Conservation (phyloP, 2,113 vertebrate species). For the Ceyx melanurus region DNA sequence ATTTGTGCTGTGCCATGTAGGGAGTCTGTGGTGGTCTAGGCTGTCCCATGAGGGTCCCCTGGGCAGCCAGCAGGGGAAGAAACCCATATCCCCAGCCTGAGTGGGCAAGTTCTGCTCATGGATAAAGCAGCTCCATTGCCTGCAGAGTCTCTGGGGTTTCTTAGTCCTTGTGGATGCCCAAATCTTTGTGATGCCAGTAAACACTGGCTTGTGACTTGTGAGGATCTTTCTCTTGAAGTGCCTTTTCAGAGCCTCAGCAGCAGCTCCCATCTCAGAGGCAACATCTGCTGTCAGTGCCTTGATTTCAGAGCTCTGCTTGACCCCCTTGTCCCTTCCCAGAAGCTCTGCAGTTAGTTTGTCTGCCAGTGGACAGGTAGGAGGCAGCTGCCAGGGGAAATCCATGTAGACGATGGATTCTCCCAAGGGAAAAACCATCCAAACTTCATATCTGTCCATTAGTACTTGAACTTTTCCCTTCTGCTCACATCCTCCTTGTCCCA, state of each 20-base stretch:
- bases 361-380: background rate
- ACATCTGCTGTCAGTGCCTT: background rate
- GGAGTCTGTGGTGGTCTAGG: background rate
- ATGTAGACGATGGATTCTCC: background rate
- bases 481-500: background rate
- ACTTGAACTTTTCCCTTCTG: background rate
- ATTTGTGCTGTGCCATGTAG: background rate
- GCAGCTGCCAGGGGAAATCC: background rate
- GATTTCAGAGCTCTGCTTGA: background rate
- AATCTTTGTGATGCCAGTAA: background rate
- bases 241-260: conserved; percentile 6
- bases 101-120: background rate
- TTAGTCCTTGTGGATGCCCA: background rate
- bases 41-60: background rate
- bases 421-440: background rate
- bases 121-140: background rate
- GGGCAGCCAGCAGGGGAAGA: background rate
- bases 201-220: conserved; percentile 29
- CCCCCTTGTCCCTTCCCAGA: background rate
- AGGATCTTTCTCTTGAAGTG: background rate
- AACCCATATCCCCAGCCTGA: background rate
- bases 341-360: background rate
- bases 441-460: background rate
- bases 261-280: background rate
- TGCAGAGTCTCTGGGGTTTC: conserved; percentile 15